phyloP scores from a whole-genome alignment of 2,888 invertebrate species.

The Auanema sp. region DNA sequence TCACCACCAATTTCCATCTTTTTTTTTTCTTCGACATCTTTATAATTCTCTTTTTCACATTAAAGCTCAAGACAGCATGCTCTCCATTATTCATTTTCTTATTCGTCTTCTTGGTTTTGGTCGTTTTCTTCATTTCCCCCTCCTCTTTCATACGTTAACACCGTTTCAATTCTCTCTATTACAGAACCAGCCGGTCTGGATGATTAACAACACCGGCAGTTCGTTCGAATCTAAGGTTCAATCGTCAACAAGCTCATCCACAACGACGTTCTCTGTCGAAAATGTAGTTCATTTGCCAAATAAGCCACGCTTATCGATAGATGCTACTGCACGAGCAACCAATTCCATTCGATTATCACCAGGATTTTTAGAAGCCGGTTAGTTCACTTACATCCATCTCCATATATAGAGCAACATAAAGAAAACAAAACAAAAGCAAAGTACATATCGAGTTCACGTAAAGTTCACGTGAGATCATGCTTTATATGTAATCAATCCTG shows the following conservation, averaged over 20 bases:
- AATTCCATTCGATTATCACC: conserved; percentile 43
- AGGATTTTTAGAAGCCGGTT: conserved; percentile 37
- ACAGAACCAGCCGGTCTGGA: conserved; percentile 5
- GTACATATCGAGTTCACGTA: no score
- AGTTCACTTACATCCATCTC: neutral
- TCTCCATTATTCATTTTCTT: neutral
- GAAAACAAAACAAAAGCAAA: no score
- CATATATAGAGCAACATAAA: no score
- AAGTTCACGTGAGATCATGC: no score
- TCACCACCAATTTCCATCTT: conserved; percentile 5
- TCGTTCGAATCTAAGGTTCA: conserved; percentile 6
- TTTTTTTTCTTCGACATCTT: conserved; percentile 2
- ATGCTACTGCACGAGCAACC: conserved; percentile 39
- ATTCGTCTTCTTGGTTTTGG: neutral
- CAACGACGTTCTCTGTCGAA: conserved; percentile 5
- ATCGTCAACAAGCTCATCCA: neutral
- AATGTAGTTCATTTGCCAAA: conserved; percentile 41
- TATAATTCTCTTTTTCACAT: neutral
- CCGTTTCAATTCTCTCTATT: conserved; percentile 5
- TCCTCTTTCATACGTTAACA: neutral
- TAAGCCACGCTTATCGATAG: conserved; percentile 44
- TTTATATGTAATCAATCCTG: no score
- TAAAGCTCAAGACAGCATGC: neutral
- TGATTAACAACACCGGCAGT: conserved; percentile 3
- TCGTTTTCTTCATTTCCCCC: neutral